These are phyloP conservation scores for Napeogenes sylphis DNA, from an alignment of 2,888 invertebrate genomes.

Conservation along the genomic window DNA sequence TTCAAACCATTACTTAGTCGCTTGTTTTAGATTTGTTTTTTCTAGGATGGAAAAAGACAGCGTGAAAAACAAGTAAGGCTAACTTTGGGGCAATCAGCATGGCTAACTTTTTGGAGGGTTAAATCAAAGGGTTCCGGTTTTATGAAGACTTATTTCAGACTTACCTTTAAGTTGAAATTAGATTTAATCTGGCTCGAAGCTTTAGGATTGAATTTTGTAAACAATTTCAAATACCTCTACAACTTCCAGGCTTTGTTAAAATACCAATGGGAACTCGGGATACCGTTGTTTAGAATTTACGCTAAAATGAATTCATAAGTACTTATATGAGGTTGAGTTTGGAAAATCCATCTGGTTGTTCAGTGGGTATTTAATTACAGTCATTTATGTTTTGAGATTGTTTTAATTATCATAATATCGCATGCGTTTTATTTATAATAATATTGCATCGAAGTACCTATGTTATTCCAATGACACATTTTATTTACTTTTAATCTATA, in stretches of 20 bases:
- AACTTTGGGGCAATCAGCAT: slow-evolving; percentile 76
- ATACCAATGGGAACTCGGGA: slow-evolving; percentile 73
- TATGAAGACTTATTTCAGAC: slow-evolving; percentile 78
- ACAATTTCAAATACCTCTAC: slow-evolving; percentile 77
- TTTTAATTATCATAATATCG: not conserved
- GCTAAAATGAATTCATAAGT: slow-evolving; percentile 69
- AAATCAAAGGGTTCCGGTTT: slow-evolving; percentile 78
- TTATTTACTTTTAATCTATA: too few relatives aligned
- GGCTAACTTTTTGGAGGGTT: slow-evolving; percentile 70
- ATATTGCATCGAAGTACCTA: not conserved
- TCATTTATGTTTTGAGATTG: slow-evolving; percentile 41
- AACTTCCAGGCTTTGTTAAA: slow-evolving; percentile 75
- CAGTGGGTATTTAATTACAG: slow-evolving; percentile 62
- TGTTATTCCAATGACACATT: too few relatives aligned
- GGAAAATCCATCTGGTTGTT: slow-evolving; percentile 56
- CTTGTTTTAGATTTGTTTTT: slow-evolving; percentile 75
- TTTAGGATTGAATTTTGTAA: slow-evolving; percentile 78
- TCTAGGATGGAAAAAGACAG: slow-evolving; percentile 61
- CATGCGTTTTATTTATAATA: not conserved
- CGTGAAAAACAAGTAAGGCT: slow-evolving; percentile 61
- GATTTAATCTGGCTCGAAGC: slow-evolving; percentile 77
- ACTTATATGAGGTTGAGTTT: slow-evolving; percentile 66
- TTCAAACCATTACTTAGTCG: slow-evolving; percentile 71
- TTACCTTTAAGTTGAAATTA: slow-evolving; percentile 78
- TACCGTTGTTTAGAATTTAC: slow-evolving; percentile 72